Base-by-base conservation (phyloP, 2,797 vertebrate species). In the Peromyscus eremicus region DNA sequence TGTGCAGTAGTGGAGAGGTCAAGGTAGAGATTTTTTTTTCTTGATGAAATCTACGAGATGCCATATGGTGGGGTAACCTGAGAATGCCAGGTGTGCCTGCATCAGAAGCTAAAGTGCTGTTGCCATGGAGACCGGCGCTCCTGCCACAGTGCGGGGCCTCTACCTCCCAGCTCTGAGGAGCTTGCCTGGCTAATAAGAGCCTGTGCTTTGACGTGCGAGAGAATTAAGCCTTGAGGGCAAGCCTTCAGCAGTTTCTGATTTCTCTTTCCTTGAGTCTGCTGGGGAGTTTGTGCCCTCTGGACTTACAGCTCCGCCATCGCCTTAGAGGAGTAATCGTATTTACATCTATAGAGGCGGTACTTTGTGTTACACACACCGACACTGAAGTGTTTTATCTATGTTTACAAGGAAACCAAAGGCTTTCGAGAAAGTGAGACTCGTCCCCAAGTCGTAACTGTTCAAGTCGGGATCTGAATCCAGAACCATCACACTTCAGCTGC, bases 61-160 rank as follows among this genome's bases (percentile, higher is more conserved):
- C 96, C 97, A 97, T 97, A 96, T 96, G 96, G 96, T 43, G 46
- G 82, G 89, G 86, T 92, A 97, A 97, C 96, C 96, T 98, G 96
- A 97, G 97, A 96, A 96, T 75, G 76, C 93, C 96, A 97, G 97
- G 97, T 97, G 92, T 92, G 79, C 94, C 88, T n/a, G 86, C 95
- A 76, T 91, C 91, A 34, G 87, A 62, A 52, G 6, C 89, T 80
- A 80, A 76, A 91, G 92, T 93, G 96, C 90, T 1, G 97, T 98
- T 97, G 52, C 96, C 96, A 98, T 97, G 96, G 98, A 96, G 86
- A 98, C 95, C 49, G 49, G 91, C 1, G 23, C 89, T 95, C 93
- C 92, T 88, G 92, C 75, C 0, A 77, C 55, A 6, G 37, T 34
- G 43, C 5, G 19, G 68, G 82, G 89, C 90, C 75, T 81, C 96